Conservation (phyloP, 2,797 vertebrate species). For the Falco columbarius region DNA sequence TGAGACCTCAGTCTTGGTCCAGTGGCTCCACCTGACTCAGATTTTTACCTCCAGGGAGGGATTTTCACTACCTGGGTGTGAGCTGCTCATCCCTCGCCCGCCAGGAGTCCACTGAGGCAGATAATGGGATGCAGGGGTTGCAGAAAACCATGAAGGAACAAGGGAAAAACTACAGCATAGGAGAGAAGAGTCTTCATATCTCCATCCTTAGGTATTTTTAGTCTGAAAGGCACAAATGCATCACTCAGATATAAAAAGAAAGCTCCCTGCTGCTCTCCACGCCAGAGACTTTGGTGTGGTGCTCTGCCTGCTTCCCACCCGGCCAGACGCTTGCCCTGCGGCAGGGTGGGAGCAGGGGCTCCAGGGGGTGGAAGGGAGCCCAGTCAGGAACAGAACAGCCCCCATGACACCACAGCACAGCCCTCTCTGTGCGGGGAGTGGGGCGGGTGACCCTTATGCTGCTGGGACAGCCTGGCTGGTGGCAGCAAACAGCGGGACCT, state of each 20-base stretch:
- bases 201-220: neutral
- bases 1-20: neutral
- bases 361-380: neutral
- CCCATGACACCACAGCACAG: neutral
- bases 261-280: neutral
- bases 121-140: neutral
- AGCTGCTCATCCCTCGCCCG: neutral
- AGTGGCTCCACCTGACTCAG: neutral
- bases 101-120: neutral
- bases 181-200: neutral
- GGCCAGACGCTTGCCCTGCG: neutral
- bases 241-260: neutral
- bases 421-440: neutral
- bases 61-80: neutral
- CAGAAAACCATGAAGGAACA: neutral
- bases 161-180: neutral
- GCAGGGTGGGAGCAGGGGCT: neutral
- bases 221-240: neutral
- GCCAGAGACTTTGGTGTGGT: rapidly evolving
- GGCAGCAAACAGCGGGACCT: neutral
- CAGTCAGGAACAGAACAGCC: neutral
- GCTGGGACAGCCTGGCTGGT: neutral
- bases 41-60: neutral
- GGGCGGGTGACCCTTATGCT: neutral
- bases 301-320: neutral